These are phyloP conservation scores for Drosophila lini DNA, from an alignment of 1,140 invertebrate species.

Conservation along the genomic window DNA sequence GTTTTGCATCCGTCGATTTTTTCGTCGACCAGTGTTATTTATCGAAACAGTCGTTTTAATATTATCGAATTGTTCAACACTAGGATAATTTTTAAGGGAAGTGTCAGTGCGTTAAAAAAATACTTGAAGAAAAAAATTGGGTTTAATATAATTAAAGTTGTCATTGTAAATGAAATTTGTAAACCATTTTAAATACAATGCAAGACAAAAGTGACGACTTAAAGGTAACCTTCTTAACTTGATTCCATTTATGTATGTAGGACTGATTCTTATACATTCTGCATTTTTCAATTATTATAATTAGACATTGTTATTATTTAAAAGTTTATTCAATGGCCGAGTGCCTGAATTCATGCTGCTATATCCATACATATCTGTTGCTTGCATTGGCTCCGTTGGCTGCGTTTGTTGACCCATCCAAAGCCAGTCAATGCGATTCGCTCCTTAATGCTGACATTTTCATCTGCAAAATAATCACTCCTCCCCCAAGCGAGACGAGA, in stretches of 20 bases:
- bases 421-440: constrained; percentile 40
- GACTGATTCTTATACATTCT: neutral
- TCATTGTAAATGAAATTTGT: no score
- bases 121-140: no score
- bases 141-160: neutral
- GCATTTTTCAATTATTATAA: neutral
- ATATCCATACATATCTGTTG: neutral
- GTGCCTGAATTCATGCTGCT: neutral
- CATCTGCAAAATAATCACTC: constrained; percentile 8
- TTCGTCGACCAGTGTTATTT: neutral
- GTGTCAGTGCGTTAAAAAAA: no score
- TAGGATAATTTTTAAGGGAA: no score
- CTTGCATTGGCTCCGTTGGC: constrained; percentile 4
- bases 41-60: neutral
- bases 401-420: constrained; percentile 54
- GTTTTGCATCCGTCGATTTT: no score
- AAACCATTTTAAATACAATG: no score
- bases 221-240: no score
- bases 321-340: neutral
- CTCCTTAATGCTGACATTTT: constrained; percentile 37
- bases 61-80: neutral
- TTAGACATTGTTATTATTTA: neutral
- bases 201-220: no score
- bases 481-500: neutral
- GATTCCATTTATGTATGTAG: no score